These are phyloP conservation scores for Hyles euphorbiae DNA, from an alignment of 1,140 invertebrate genomes.

Conservation along the genomic window DNA sequence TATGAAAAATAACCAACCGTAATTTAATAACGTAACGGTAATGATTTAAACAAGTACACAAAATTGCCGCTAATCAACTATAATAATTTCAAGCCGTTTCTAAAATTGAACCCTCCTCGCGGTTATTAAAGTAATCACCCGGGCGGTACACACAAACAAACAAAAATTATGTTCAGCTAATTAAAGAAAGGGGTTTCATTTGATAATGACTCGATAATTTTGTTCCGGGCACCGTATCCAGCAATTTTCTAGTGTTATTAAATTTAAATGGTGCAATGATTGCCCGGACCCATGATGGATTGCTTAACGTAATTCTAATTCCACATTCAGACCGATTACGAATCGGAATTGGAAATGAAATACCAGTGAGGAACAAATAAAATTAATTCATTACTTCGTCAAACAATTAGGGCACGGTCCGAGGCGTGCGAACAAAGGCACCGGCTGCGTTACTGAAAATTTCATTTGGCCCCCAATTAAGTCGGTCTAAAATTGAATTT, in stretches of 20 bases:
- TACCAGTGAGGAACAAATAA: slow-evolving; percentile 5
- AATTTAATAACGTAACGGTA: slow-evolving; percentile 27
- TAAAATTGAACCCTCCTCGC: slow-evolving; percentile 47
- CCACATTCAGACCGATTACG: slow-evolving; percentile 22
- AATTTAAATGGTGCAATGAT: slow-evolving; percentile 52
- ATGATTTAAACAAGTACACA: slow-evolving; percentile 40
- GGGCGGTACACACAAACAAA: slow-evolving; percentile 61
- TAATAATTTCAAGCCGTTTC: slow-evolving; percentile 56
- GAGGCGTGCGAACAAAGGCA: slow-evolving; percentile 53
- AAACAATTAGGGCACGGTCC: slow-evolving; percentile 54
- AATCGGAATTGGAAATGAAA: slow-evolving; percentile 6
- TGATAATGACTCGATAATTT: slow-evolving; percentile 70
- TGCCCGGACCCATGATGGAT: slow-evolving; percentile 54
- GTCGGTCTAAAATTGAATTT: slow-evolving; percentile 64
- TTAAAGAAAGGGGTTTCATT: slow-evolving; percentile 72
- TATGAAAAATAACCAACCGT: slow-evolving; percentile 1
- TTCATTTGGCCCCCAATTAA: slow-evolving; percentile 65
- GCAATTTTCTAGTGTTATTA: slow-evolving; percentile 69
- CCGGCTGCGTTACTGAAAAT: slow-evolving; percentile 53
- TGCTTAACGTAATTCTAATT: slow-evolving; percentile 35
- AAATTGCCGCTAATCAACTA: slow-evolving; percentile 64
- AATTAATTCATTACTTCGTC: slow-evolving; percentile 60
- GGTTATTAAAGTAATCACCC: slow-evolving; percentile 65
- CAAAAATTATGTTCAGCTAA: slow-evolving; percentile 66
- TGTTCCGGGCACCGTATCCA: slow-evolving; percentile 34